Evolutionary conservation across 2,888 invertebrate genomes (phyloP), one percentile per base, ranked within the genome.

Genomic region (Pollenia amentaria): DNA sequence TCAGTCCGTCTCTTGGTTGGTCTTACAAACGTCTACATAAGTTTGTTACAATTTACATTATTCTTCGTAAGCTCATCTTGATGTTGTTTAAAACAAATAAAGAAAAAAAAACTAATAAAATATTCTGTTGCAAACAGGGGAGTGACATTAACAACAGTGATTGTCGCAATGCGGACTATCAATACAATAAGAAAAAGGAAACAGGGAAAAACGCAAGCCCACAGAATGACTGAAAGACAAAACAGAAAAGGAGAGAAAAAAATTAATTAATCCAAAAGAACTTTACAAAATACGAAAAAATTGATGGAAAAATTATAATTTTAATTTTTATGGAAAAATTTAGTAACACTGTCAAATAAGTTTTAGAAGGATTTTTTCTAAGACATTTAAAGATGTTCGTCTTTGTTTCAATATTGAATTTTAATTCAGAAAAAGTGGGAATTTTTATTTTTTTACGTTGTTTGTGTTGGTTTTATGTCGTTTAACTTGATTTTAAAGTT

Each of bases 141-240:
- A 83, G 82, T 77, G 83, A 70, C 76, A 77, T 64, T 21, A 77
- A 77, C 64, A 83, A 78, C 72, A 65, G 73, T 81, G 77, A 55
- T 67, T 76, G 81, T 86, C 86, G 83, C 86, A 86, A 70, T 86
- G 86, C 86, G 64, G 83, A 70, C 18, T 64, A 81, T 46, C 46
- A 42, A 44, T 55, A 51, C 16, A 83, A 72, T 51, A 51, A 53
- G 21, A 76, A 29, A 29, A 40, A 29, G 16, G 77, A 65, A 73
- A 14, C 42, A 21, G 64, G 62, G 40, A 73, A 57, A 67, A 14
- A 12, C 40, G 40, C 16, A 57, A 46, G 53, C 21, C 62, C 53
- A 69, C 46, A 46, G 48, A 64, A 51, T 70, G 21, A 67, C 8
- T 40, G 0, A 21, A 57, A 29, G 4, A 51, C 2, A 48, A 6